These are phyloP conservation scores for Macrophya annulata DNA, from an alignment of 2,888 invertebrate genomes.

Conservation along the genomic window DNA sequence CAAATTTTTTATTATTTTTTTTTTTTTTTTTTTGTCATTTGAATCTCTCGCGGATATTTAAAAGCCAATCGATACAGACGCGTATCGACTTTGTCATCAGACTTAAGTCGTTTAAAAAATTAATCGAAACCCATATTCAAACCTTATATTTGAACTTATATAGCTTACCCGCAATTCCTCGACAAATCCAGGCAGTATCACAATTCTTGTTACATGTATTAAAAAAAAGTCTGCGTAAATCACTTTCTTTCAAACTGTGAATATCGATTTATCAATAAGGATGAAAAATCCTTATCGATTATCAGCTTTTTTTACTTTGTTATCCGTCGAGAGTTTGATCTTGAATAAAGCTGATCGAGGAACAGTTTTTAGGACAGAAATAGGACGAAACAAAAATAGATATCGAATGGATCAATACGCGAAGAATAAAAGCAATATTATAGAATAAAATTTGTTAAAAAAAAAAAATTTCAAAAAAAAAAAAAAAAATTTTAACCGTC, in stretches of 20 bases:
- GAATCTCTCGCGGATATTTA: neutral
- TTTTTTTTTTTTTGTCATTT: neutral
- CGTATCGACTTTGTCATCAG: neutral
- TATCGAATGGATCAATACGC: neutral
- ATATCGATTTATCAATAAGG: neutral
- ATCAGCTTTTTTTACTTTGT: neutral
- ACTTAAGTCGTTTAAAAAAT: neutral
- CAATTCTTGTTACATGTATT: neutral
- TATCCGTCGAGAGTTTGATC: neutral
- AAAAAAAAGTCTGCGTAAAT: neutral
- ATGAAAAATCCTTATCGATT: neutral
- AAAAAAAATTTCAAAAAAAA: slow-evolving; percentile 13
- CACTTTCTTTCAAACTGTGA: neutral
- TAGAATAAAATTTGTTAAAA: neutral
- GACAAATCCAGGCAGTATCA: neutral
- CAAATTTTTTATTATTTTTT: neutral
- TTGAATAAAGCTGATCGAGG: neutral
- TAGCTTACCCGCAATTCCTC: neutral
- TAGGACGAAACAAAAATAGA: neutral
- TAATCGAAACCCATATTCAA: neutral
- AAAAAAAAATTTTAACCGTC: slow-evolving; percentile 17
- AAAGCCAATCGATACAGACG: neutral
- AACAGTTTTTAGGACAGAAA: neutral
- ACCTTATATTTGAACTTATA: neutral
- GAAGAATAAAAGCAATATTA: neutral